phyloP scores from a whole-genome alignment of 1,140 invertebrate genomes.

The Copidosoma floridanum region DNA sequence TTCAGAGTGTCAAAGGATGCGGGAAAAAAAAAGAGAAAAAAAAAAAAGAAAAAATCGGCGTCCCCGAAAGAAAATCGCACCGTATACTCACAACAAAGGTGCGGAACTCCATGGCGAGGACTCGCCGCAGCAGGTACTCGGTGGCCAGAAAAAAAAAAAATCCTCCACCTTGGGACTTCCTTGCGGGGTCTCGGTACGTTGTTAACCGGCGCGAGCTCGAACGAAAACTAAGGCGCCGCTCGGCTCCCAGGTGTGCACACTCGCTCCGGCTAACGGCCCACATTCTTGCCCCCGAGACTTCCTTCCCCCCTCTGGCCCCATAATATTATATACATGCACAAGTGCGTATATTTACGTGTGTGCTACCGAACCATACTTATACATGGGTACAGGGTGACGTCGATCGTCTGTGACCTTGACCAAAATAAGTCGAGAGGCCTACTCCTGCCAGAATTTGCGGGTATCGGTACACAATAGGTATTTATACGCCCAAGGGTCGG shows the following conservation, averaged over 20 bases:
- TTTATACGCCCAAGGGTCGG: too few relatives aligned
- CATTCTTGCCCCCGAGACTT: constrained; percentile 35
- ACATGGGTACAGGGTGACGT: too few relatives aligned
- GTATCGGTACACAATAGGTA: too few relatives aligned
- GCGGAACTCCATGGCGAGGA: constrained; percentile 45
- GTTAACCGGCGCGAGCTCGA: constrained; percentile 38
- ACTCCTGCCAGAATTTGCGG: too few relatives aligned
- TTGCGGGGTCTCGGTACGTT: constrained; percentile 4
- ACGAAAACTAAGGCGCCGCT: constrained; percentile 50
- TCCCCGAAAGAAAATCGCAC: too few relatives aligned
- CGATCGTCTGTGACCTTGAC: constrained; percentile 45
- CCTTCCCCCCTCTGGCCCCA: background rate
- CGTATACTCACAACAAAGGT: constrained; percentile 50
- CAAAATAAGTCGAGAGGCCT: too few relatives aligned
- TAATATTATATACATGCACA: constrained; percentile 17
- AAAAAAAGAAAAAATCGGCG: too few relatives aligned
- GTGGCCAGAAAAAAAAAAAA: constrained; percentile 3
- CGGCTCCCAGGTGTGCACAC: constrained; percentile 2
- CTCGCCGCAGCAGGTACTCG: background rate
- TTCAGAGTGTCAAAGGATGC: too few relatives aligned
- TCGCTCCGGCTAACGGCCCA: constrained; percentile 41
- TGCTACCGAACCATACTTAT: too few relatives aligned
- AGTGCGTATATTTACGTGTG: too few relatives aligned
- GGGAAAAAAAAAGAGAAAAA: too few relatives aligned
- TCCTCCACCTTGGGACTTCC: background rate